Base-by-base conservation (phyloP, 1,140 invertebrate species). In the Phthorimaea operculella region DNA sequence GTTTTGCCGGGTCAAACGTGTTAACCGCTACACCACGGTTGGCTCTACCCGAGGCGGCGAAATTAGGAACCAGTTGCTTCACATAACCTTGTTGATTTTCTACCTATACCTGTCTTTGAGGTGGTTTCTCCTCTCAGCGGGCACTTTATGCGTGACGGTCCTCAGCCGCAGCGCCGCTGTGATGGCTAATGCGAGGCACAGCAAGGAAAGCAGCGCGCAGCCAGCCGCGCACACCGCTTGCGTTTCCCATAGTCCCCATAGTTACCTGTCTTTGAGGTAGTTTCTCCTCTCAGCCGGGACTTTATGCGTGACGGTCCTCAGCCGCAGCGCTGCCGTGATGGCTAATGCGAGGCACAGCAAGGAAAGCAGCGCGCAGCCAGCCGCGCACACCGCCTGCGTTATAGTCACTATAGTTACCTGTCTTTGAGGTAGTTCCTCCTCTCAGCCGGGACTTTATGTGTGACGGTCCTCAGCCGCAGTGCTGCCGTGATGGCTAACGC, bases 31-130 rank as follows among this genome's bases (percentile, higher is more conserved):
- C n/a, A n/a, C n/a, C n/a, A n/a, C n/a, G n/a, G n/a, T n/a, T n/a
- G n/a, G n/a, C n/a, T n/a, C n/a, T n/a, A n/a, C n/a, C n/a, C n/a
- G n/a, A n/a, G n/a, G n/a, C n/a, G n/a, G n/a, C n/a, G n/a, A n/a
- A n/a, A n/a, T n/a, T n/a, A n/a, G n/a, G n/a, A n/a, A n/a, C n/a
- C n/a, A n/a, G n/a, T n/a, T n/a, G n/a, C n/a, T n/a, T n/a, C n/a
- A n/a, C n/a, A n/a, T n/a, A n/a, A n/a, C n/a, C n/a, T n/a, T n/a
- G n/a, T n/a, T n/a, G n/a, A n/a, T n/a, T n/a, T n/a, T n/a, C n/a
- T n/a, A n/a, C n/a, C n/a, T n/a, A n/a, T 52, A 83, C 84, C 84
- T 74, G 45, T 85, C 77, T 51, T 71, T 68, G 4, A 85, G 61
- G 51, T 82, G 83, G 33, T 71, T 74, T 28, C 81, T 69, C 33